Conservation (phyloP, 2,113 vertebrate genomes). For the Phrynocephalus versicolor region DNA sequence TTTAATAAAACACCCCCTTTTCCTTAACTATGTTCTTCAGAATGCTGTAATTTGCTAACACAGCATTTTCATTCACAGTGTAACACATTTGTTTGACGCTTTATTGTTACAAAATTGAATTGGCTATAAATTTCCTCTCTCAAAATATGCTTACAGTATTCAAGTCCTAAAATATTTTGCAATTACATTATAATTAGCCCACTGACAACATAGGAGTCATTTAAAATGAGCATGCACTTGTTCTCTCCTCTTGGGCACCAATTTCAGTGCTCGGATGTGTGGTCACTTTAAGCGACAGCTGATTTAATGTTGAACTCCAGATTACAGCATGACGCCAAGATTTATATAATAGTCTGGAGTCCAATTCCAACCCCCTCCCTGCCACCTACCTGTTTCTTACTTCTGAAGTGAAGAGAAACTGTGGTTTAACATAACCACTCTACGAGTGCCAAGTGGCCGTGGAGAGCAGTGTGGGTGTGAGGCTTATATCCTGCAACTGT, state of each 20-base stretch:
- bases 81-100: neutral
- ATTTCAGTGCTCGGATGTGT: neutral
- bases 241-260: neutral
- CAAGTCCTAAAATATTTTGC: neutral
- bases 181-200: neutral
- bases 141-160: neutral
- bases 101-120: neutral
- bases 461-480: neutral
- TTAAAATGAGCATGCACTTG: neutral
- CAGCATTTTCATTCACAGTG: neutral
- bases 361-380: too few species aligned
- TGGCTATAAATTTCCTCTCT: neutral
- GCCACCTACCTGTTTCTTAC: neutral
- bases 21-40: neutral
- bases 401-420: neutral
- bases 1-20: neutral
- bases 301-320: neutral
- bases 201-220: neutral
- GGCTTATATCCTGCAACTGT: neutral
- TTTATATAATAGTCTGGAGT: neutral
- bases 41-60: neutral
- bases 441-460: neutral
- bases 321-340: neutral
- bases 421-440: neutral
- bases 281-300: neutral